Percentiles rank a stretch among this genome's conserved stretches.
Evolutionary conservation across 2,888 invertebrate genomes (phyloP).

Genomic region (Drosophila nr. medialis): DNA sequence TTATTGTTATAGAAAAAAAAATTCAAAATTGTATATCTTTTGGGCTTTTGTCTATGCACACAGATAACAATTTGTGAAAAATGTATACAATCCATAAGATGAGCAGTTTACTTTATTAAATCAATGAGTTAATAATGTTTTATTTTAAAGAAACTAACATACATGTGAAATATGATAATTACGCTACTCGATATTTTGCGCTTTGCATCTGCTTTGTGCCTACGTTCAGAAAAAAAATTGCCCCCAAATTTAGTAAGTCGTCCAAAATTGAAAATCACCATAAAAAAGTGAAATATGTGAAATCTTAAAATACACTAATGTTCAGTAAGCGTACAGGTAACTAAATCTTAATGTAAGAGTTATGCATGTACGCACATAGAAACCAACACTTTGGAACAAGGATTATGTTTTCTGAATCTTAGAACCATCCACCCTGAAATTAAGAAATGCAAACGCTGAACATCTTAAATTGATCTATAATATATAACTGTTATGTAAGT

Average conservation of each 20-base stretch:
- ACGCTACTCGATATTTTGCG: background rate
- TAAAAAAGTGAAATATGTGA: background rate
- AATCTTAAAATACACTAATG: background rate
- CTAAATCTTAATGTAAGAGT: background rate
- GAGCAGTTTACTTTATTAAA: background rate
- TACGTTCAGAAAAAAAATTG: background rate
- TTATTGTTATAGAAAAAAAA: background rate
- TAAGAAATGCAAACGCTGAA: background rate
- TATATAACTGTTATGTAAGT: background rate
- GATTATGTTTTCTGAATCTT: background rate
- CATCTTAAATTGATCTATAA: background rate
- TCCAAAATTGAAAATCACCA: background rate
- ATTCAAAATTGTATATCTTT: background rate
- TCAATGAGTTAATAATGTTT: background rate
- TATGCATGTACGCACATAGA: background rate
- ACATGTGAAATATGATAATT: background rate
- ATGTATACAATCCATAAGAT: background rate
- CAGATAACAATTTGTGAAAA: background rate
- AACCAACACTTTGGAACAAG: background rate
- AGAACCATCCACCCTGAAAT: rapidly evolving
- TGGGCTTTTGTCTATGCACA: background rate
- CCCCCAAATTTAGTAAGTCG: background rate
- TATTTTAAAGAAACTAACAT: background rate
- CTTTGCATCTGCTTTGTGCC: background rate
- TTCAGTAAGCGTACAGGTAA: background rate